phyloP scores from a whole-genome alignment of 2,888 invertebrate species.

The Steinernema carpocapsae region DNA sequence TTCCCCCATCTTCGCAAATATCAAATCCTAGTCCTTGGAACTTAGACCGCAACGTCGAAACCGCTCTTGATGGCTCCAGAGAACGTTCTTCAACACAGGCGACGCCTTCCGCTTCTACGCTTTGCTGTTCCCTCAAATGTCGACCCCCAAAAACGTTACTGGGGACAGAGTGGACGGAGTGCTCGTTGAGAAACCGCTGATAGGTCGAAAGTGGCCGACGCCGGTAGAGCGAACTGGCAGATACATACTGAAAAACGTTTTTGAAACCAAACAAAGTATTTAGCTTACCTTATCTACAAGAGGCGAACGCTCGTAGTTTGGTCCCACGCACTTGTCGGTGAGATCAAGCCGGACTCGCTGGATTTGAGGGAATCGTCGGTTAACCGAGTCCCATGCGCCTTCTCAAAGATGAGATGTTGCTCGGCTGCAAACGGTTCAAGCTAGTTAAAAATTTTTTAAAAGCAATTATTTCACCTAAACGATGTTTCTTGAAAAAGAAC shows the following conservation, averaged over 20 bases:
- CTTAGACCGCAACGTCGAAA: background rate
- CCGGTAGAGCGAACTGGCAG: constrained; percentile 16
- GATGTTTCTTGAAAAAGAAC: constrained; percentile 42
- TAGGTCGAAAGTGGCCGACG: constrained; percentile 11
- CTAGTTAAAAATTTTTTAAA: background rate
- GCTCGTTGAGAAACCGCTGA: constrained; percentile 21
- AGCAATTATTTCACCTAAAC: background rate
- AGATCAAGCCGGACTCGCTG: constrained; percentile 34
- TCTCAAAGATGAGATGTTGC: constrained; percentile 41
- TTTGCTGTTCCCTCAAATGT: background rate
- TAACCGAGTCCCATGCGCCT: constrained; percentile 40
- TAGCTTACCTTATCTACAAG: constrained; percentile 8
- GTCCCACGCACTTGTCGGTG: constrained; percentile 23
- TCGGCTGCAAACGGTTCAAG: constrained; percentile 39
- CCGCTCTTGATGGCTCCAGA: background rate
- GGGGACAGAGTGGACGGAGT: background rate
- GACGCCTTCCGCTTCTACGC: background rate
- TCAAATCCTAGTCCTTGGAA: constrained; percentile 25
- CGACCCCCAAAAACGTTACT: background rate
- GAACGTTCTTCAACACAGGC: background rate
- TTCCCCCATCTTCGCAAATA: background rate
- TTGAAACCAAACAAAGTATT: background rate
- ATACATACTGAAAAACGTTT: background rate
- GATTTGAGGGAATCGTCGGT: constrained; percentile 36
- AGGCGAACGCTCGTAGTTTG: background rate